A percentile compares a stretch with the other conserved stretches of the same genome.
phyloP scores from a whole-genome alignment of 2,888 invertebrate species.

The Dendrolimus pini region DNA sequence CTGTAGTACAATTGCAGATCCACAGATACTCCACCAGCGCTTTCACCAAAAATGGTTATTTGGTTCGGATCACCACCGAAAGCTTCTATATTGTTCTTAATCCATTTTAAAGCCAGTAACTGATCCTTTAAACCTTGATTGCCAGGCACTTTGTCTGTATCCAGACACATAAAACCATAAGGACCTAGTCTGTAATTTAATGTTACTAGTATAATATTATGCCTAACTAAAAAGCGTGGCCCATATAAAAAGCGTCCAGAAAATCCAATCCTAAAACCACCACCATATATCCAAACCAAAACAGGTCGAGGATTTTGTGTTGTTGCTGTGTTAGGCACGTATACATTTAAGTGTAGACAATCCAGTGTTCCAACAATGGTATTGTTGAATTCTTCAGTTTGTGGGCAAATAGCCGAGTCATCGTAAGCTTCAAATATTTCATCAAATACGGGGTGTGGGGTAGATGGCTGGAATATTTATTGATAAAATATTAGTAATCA shows the following conservation, averaged over 20 bases:
- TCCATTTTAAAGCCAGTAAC: constrained; percentile 39
- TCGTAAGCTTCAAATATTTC: constrained; percentile 39
- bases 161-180: constrained; percentile 51
- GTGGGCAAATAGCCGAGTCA: constrained; percentile 41
- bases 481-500: neutral
- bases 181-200: constrained; percentile 47
- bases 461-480: constrained; percentile 29
- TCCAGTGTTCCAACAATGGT: constrained; percentile 31
- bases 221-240: constrained; percentile 35
- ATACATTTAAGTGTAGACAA: constrained; percentile 42
- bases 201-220: constrained; percentile 42
- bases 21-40: constrained; percentile 38
- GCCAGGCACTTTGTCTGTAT: constrained; percentile 35
- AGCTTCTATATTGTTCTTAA: constrained; percentile 40
- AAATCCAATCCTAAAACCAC: constrained; percentile 29
- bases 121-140: constrained; percentile 55
- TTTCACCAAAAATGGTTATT: constrained; percentile 45
- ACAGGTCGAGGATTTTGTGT: constrained; percentile 33
- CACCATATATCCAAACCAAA: constrained; percentile 44
- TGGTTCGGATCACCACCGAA: constrained; percentile 44
- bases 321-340: constrained; percentile 35
- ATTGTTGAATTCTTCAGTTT: constrained; percentile 27
- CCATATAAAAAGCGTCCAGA: constrained; percentile 29
- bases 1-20: constrained; percentile 36
- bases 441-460: constrained; percentile 30